These are phyloP conservation scores for Drosophila lutescens DNA, from an alignment of 2,888 invertebrate species.

Conservation along the genomic window DNA sequence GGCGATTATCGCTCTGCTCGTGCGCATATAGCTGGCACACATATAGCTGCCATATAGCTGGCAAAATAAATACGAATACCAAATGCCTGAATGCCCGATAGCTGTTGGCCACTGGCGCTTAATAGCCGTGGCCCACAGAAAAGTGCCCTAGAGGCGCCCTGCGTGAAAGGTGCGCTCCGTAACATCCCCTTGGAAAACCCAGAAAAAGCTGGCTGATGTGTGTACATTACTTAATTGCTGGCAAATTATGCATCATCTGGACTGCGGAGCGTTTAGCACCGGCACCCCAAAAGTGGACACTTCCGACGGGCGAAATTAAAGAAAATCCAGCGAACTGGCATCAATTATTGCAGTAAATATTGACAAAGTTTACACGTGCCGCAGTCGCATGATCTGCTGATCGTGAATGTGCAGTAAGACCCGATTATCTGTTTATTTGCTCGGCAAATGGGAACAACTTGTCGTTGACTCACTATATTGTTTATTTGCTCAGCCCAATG, in stretches of 20 bases:
- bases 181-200: slow-evolving; percentile 11
- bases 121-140: slow-evolving; percentile 59
- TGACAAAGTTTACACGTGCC: slow-evolving; percentile 35
- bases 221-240: slow-evolving; percentile 62
- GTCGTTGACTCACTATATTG: slow-evolving; percentile 13
- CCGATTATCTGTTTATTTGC: slow-evolving; percentile 7
- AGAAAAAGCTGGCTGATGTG: not conserved
- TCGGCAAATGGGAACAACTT: slow-evolving; percentile 9
- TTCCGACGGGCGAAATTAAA: slow-evolving; percentile 57
- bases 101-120: slow-evolving; percentile 54
- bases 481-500: slow-evolving; percentile 13
- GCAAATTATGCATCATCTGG: slow-evolving; percentile 69
- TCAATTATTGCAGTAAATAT: slow-evolving; percentile 27
- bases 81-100: slow-evolving; percentile 38
- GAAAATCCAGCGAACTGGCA: slow-evolving; percentile 5
- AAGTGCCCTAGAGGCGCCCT: slow-evolving; percentile 41
- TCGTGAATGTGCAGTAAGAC: slow-evolving; percentile 12
- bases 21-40: slow-evolving; percentile 59
- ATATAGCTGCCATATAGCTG: slow-evolving; percentile 16
- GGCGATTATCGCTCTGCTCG: slow-evolving; percentile 72
- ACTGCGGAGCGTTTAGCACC: slow-evolving; percentile 1
- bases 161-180: slow-evolving; percentile 42
- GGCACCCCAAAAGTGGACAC: slow-evolving; percentile 45
- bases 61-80: slow-evolving; percentile 60
- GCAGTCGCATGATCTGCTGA: slow-evolving; percentile 20